Evolutionary conservation across 2,113 vertebrate species (phyloP), one percentile per base, ranked within the genome.

Genomic region (Sebastes schlegelii): DNA sequence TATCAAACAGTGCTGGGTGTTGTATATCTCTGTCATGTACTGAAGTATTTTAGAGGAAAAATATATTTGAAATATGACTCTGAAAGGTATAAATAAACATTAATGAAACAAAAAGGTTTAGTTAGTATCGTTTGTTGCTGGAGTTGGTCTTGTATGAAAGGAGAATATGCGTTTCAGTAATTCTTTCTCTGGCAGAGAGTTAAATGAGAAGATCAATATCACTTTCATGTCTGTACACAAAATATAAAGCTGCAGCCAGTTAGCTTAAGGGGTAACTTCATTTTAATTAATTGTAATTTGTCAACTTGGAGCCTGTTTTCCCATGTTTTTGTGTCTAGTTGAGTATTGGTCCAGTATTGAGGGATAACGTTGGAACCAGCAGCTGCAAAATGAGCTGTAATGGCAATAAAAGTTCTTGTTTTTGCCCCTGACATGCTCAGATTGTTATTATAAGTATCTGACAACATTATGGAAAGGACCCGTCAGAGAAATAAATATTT

Each of bases 1-100:
- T 83, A 80, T 85, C 89, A 83, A 89, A 84, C 80, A 82, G 81
- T 92, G 81, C 89, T 90, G 92, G 87, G 77, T 92, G 89, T 93
- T 93, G 89, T 94, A 91, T 93, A 94, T 92, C 86, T 94, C 89
- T 93, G 90, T 95, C 88, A 94, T 92, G 93, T 94, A 93, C 85
- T 91, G 70, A 94, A 94, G 79, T 94, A 95, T 94, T 94, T 94
- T 94, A 93, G 89, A 94, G 82, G 88, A 90, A 93, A 91, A 89
- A 63, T 94, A 93, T 93, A 94, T 95, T 95, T 95, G 92, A 95
- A 91, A 93, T 91, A 92, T 94, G 92, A 94, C 81, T 87, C 89
- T 90, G 89, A 92, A 91, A 89, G 90, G 91, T 91, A 94, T 85
- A 90, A 95, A 95, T 95, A 95, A 94, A 95, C 78, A 90, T 86